These are phyloP conservation scores for Urosaurus nigricauda DNA, from an alignment of 2,797 vertebrate genomes.

Conservation along the genomic window DNA sequence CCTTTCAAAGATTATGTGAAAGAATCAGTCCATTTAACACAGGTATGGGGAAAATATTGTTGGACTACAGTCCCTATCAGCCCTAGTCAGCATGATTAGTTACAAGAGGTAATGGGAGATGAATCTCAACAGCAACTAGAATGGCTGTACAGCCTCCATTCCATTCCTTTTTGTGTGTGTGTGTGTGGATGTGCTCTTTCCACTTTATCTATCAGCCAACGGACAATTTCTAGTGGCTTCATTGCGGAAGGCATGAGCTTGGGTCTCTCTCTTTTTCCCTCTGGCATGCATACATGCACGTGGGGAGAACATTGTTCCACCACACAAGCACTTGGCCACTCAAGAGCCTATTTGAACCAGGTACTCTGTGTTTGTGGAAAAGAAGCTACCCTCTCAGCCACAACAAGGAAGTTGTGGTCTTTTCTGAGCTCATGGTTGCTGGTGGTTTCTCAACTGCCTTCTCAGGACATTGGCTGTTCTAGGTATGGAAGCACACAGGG, in stretches of 20 bases:
- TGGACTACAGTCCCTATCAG: too few relatives aligned
- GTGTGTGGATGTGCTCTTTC: not conserved
- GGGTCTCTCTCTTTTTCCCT: not conserved
- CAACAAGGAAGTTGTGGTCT: slow-evolving; percentile 5
- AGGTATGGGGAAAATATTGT: too few relatives aligned
- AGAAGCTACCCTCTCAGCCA: not conserved
- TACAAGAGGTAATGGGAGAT: not conserved
- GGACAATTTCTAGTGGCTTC: not conserved
- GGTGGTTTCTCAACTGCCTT: not conserved
- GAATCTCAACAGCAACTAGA: not conserved
- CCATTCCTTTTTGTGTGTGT: too few relatives aligned
- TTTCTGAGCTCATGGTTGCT: not conserved
- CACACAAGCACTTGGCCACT: not conserved
- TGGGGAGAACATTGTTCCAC: too few relatives aligned
- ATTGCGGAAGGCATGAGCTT: not conserved
- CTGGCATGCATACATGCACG: too few relatives aligned
- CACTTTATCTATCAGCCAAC: not conserved
- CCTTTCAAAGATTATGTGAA: too few relatives aligned
- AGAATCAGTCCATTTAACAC: too few relatives aligned
- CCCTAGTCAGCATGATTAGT: not conserved
- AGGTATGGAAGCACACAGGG: not conserved
- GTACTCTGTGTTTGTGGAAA: not conserved
- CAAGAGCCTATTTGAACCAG: not conserved
- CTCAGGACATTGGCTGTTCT: not conserved
- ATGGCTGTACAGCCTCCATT: not conserved